Evolutionary conservation across 2,113 vertebrate species (phyloP).

Genomic region (Nannospalax galili): DNA sequence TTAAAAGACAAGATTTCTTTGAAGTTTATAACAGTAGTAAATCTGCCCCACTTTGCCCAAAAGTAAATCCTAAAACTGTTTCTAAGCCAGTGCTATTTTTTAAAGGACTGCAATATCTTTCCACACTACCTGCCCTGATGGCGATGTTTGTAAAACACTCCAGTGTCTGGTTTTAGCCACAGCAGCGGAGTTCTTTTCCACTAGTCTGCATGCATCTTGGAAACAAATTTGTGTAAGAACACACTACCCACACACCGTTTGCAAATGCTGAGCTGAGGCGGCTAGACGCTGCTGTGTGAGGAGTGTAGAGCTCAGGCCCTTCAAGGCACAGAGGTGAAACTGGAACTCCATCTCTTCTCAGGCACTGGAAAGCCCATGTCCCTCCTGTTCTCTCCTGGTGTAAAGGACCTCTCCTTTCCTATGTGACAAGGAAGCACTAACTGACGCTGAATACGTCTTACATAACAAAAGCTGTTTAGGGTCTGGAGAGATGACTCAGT

Average conservation of each 20-base stretch:
- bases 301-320: background rate
- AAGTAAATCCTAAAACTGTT: slow-evolving; percentile 49
- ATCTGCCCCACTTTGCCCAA: background rate
- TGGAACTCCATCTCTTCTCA: background rate
- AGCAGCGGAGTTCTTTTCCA: background rate
- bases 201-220: background rate
- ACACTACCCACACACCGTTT: background rate
- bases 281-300: background rate
- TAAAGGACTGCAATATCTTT: background rate
- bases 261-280: background rate
- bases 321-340: background rate
- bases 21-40: slow-evolving; percentile 35
- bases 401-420: background rate
- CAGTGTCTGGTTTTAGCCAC: background rate
- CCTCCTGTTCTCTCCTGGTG: background rate
- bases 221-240: background rate
- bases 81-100: slow-evolving; percentile 27
- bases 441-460: background rate
- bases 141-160: slow-evolving; percentile 2
- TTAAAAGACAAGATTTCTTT: slow-evolving; percentile 56
- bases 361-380: background rate
- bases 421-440: background rate
- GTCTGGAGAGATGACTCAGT: background rate
- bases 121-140: background rate
- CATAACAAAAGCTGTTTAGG: background rate